These are phyloP conservation scores for Dascyllus trimaculatus DNA, from an alignment of 2,113 vertebrate genomes.

Conservation along the genomic window DNA sequence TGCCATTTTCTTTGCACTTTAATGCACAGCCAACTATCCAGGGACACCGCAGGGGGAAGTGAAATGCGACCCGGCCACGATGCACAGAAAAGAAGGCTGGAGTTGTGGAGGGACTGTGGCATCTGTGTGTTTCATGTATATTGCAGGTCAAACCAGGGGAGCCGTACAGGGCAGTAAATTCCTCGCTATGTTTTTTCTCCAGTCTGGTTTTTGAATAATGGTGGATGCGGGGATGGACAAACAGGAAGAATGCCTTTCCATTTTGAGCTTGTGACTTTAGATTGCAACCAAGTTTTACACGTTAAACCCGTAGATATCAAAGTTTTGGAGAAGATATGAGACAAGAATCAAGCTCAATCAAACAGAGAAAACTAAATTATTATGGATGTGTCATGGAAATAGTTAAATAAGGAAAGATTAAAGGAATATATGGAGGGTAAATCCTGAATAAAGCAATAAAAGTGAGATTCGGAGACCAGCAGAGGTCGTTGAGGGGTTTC, in stretches of 20 bases:
- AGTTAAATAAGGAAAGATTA: not conserved
- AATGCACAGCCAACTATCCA: conserved; percentile 20
- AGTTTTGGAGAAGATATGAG: too few species aligned
- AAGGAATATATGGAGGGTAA: not conserved
- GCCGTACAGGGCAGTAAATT: not conserved
- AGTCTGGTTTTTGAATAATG: not conserved
- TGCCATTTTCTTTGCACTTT: conserved; percentile 29
- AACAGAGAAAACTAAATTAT: not conserved
- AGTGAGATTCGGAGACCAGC: conserved; percentile 6
- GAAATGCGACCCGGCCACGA: conserved; percentile 50
- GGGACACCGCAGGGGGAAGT: conserved; percentile 21
- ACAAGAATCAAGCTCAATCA: too few species aligned
- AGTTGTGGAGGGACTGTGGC: conserved; percentile 33
- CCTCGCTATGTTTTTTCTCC: not conserved
- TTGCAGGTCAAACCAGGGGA: conserved; percentile 1
- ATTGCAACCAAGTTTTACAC: too few species aligned
- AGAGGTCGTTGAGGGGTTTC: not conserved
- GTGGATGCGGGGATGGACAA: not conserved
- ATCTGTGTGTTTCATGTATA: conserved; percentile 12
- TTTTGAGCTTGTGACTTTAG: too few species aligned
- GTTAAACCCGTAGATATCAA: too few species aligned
- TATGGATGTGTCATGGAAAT: not conserved
- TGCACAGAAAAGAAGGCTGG: conserved; percentile 30
- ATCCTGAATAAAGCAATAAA: too few species aligned
- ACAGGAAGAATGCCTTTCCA: not conserved